Evolutionary conservation across 2,888 invertebrate species (phyloP).

Genomic region (Gibbula magus): DNA sequence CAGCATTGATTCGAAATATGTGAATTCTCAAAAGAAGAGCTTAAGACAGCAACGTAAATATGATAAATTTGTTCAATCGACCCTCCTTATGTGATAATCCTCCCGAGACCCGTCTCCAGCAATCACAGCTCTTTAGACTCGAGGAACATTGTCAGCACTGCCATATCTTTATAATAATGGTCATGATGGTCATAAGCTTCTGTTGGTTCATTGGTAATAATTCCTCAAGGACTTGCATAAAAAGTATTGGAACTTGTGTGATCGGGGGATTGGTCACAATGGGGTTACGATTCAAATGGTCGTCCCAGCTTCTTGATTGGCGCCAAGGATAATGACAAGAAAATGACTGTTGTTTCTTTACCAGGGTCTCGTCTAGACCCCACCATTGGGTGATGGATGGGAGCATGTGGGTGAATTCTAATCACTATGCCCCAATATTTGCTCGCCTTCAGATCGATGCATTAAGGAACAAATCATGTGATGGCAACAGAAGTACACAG

Average conservation of each 20-base stretch:
- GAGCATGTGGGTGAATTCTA: background rate
- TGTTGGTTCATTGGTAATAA: background rate
- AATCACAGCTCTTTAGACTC: background rate
- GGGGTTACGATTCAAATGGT: background rate
- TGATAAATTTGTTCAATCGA: constrained; percentile 5
- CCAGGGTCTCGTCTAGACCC: background rate
- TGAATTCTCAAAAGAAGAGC: background rate
- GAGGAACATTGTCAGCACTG: background rate
- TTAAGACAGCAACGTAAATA: background rate
- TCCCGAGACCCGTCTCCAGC: background rate
- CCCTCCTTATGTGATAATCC: background rate
- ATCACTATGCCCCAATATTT: background rate
- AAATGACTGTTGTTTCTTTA: background rate
- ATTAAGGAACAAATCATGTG: background rate
- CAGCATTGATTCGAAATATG: background rate
- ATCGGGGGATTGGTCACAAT: background rate
- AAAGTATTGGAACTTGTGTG: background rate
- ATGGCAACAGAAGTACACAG: background rate
- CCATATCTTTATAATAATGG: background rate
- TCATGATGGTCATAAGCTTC: background rate
- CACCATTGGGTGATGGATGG: background rate
- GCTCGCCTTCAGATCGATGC: background rate
- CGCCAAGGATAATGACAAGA: constrained; percentile 1
- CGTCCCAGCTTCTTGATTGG: background rate
- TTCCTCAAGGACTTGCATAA: background rate